These are phyloP conservation scores for Gymnocypris eckloni DNA, from an alignment of 2,797 vertebrate species.

Conservation along the genomic window DNA sequence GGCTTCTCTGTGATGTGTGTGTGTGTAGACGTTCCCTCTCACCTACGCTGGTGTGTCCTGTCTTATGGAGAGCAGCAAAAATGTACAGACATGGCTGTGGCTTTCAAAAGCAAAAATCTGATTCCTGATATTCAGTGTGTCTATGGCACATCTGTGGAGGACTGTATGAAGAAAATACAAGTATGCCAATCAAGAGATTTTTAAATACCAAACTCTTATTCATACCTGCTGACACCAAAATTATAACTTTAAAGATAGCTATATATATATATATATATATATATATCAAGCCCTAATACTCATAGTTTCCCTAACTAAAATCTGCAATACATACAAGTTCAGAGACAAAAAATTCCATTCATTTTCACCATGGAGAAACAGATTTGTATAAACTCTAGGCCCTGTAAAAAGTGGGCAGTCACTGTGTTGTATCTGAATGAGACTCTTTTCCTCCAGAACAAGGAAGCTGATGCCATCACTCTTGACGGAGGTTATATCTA, in stretches of 20 bases:
- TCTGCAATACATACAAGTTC: background rate
- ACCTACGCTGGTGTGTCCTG: conserved; percentile 89
- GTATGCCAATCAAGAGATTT: conserved; percentile 60
- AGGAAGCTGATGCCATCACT: conserved; percentile 84
- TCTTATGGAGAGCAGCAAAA: conserved; percentile 87
- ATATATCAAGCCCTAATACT: background rate
- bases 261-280: background rate
- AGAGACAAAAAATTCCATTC: background rate
- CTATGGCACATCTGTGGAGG: conserved; percentile 77
- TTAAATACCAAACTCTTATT: background rate
- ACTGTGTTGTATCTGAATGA: background rate
- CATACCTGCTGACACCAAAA: background rate
- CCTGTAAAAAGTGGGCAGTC: background rate
- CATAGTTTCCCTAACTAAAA: background rate
- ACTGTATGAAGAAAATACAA: conserved; percentile 86
- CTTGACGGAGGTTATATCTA: conserved; percentile 89
- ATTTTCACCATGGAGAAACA: background rate
- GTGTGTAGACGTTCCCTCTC: conserved; percentile 73
- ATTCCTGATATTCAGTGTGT: conserved; percentile 86
- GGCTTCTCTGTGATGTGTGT: background rate
- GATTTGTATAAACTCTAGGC: background rate
- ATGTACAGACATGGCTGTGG: conserved; percentile 84
- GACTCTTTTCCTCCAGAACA: conserved; percentile 76
- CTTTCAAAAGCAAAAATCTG: conserved; percentile 79
- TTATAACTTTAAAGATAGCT: background rate